These are phyloP conservation scores for Spheniscus humboldti DNA, from an alignment of 2,797 vertebrate species.

Conservation along the genomic window DNA sequence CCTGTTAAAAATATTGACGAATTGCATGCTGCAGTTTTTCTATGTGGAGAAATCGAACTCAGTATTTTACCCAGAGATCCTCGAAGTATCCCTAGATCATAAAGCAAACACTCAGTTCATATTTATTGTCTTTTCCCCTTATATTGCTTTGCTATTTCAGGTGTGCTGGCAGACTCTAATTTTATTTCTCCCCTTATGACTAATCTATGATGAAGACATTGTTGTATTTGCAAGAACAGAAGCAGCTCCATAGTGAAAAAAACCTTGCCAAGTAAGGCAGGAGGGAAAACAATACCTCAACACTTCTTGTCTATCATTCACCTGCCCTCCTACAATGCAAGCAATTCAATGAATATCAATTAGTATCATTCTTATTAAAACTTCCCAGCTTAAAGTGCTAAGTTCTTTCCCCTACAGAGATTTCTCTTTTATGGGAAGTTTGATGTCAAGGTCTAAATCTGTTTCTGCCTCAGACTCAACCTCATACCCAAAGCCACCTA, in stretches of 20 bases:
- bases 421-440: neutral
- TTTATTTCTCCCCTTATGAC: constrained; percentile 2
- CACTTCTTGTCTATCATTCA: constrained; percentile 16
- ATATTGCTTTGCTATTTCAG: constrained; percentile 40
- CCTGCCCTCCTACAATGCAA: neutral
- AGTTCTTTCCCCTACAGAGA: neutral
- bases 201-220: constrained; percentile 17
- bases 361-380: constrained; percentile 1
- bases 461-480: neutral
- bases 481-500: neutral
- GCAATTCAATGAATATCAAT: neutral
- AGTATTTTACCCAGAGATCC: neutral
- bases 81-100: neutral
- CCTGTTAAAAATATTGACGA: neutral
- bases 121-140: neutral
- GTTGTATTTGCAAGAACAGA: neutral
- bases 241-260: neutral
- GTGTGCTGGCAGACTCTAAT: constrained; percentile 1
- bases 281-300: constrained; percentile 18
- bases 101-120: neutral
- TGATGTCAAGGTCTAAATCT: neutral
- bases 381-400: neutral
- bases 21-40: neutral
- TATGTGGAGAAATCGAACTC: neutral
- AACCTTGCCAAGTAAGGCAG: neutral